Percentiles rank a stretch among this genome's conserved stretches.
Evolutionary conservation across 2,888 invertebrate genomes (phyloP).

Genomic region (Nemotelus nigrinus): DNA sequence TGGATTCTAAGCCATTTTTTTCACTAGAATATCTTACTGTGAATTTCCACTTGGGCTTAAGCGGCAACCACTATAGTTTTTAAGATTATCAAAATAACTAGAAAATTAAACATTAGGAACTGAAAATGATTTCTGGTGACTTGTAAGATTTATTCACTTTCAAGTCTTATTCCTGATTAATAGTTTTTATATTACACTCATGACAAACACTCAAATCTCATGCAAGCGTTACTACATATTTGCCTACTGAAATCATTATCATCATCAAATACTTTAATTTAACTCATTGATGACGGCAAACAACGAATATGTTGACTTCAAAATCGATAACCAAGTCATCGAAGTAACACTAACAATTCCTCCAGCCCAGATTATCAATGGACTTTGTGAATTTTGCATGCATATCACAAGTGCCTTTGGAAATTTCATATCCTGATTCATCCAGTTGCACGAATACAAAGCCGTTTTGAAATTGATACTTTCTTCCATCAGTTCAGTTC

Average conservation of each 20-base stretch:
- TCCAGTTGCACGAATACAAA: constrained; percentile 45
- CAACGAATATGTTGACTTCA: constrained; percentile 15
- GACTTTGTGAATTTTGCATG: constrained; percentile 24
- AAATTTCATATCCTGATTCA: constrained; percentile 27
- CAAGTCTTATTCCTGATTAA: too few species aligned
- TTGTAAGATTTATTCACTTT: too few species aligned
- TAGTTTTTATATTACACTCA: too few species aligned
- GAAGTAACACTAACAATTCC: constrained; percentile 19
- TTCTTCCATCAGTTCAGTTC: constrained; percentile 27
- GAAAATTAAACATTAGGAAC: too few species aligned
- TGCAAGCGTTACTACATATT: neutral
- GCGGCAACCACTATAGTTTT: too few species aligned
- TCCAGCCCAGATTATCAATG: constrained; percentile 29
- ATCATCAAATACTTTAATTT: neutral
- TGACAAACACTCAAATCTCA: too few species aligned
- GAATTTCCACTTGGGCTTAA: too few species aligned
- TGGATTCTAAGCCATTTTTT: too few species aligned
- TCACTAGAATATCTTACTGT: too few species aligned
- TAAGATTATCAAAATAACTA: too few species aligned
- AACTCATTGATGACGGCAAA: constrained; percentile 35
- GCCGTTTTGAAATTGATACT: constrained; percentile 28
- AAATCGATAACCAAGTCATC: constrained; percentile 24
- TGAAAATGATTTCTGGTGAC: too few species aligned
- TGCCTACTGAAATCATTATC: neutral
- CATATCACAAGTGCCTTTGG: constrained; percentile 30